Conservation (phyloP, 2,888 invertebrate genomes). For the Phortica magna region DNA sequence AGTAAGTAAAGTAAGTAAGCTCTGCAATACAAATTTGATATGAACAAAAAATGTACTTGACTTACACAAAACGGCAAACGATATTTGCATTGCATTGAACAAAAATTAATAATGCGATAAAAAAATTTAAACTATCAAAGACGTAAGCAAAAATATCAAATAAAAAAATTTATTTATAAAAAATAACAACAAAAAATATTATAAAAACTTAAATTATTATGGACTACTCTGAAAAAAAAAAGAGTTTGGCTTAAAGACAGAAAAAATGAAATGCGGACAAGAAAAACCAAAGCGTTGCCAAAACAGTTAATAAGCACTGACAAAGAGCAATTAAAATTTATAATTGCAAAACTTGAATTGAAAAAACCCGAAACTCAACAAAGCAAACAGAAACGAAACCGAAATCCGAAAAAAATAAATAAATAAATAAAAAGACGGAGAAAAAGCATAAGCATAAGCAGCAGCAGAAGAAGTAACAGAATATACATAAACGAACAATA, state of each 20-base stretch:
- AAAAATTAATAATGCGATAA: background rate
- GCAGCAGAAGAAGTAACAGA: slow-evolving; percentile 50
- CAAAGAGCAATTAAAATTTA: background rate
- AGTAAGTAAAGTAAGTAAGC: background rate
- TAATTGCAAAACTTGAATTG: background rate
- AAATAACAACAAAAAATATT: background rate
- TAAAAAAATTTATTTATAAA: slow-evolving; percentile 25
- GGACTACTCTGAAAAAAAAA: background rate
- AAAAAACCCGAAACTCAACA: background rate
- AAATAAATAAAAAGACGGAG: slow-evolving; percentile 27
- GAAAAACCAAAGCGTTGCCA: background rate
- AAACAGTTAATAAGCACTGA: background rate
- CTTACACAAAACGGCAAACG: background rate
- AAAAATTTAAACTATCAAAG: background rate
- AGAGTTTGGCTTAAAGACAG: background rate
- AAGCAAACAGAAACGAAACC: background rate
- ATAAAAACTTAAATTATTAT: slow-evolving; percentile 13
- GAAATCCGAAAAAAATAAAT: slow-evolving; percentile 4
- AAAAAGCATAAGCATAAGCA: slow-evolving; percentile 45
- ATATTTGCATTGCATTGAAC: background rate
- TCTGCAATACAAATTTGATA: background rate
- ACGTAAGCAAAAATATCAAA: slow-evolving; percentile 31
- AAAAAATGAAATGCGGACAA: background rate
- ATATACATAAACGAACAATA: slow-evolving; percentile 72
- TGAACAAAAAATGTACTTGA: background rate